Evolutionary conservation across 2,888 invertebrate species (phyloP), one percentile per base, ranked within the genome.

Genomic region (Caradrina kadenii): DNA sequence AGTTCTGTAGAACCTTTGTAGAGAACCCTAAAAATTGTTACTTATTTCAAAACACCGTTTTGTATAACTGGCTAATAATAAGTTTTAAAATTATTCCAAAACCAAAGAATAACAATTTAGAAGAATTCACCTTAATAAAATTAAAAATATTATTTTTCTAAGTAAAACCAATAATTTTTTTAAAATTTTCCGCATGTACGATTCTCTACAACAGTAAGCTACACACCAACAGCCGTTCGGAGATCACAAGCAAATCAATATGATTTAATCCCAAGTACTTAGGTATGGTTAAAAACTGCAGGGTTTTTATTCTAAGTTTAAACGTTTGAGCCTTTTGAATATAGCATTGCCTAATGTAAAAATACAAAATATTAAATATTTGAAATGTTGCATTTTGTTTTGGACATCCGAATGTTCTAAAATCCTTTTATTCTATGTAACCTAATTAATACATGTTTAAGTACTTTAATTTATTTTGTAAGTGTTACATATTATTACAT

Each of bases 261-360:
- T 39, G 21, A 54, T 49, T 13, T 53, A 8, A 70, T 31, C 62
- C n/a, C 53, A 71, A 26, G 7, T 39, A 45, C 45, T 45, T 17
- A 49, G 8, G 13, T 22, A 45, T 69, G 4, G 11, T 53, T 61
- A 26, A 15, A 52, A 70, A 70, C 70, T 39, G 39, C 53, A 49
- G 26, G n/a, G 13, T 72, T 70, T 54, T 60, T 54, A 21, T 48
- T 61, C 13, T 39, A 54, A 72, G 31, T 55, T 55, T 49, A 50
- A 54, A 63, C 21, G 22, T 71, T 49, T 49, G 48, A 26, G 26
- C 10, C 39, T 71, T 49, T 69, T 63, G 39, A 49, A 48, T 39
- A 53, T 45, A 35, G 31, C 52, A 58, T 42, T 60, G 4, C 26
- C 26, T 26, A 65, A 53, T 50, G 48, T 59, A 59, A 68, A 39